These are phyloP conservation scores for Aramus guarauna DNA, from an alignment of 2,113 vertebrate species.

Conservation along the genomic window DNA sequence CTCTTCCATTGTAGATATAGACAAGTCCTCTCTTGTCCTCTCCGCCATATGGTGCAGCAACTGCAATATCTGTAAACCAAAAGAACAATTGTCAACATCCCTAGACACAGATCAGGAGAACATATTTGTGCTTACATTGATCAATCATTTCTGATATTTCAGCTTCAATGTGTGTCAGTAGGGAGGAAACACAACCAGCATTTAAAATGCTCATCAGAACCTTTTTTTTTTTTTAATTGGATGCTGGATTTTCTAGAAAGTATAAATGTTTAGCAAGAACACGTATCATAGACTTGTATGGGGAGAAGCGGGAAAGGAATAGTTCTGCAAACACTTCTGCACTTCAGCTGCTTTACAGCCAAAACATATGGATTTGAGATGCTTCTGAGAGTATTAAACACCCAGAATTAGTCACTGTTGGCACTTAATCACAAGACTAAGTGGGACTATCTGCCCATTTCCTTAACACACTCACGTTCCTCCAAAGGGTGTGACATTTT, in stretches of 20 bases:
- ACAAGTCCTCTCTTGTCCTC: slow-evolving; percentile 82
- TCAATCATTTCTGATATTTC: background rate
- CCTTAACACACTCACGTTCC: background rate
- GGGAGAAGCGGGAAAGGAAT: background rate
- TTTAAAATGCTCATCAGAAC: background rate
- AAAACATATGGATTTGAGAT: background rate
- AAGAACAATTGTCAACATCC: background rate
- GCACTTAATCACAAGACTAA: background rate
- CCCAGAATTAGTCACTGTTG: background rate
- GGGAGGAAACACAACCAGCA: background rate
- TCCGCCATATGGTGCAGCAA: slow-evolving; percentile 92
- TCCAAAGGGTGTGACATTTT: background rate
- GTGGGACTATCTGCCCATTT: background rate
- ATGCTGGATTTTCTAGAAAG: background rate
- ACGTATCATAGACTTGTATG: background rate
- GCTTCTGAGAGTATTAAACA: background rate
- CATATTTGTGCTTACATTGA: background rate
- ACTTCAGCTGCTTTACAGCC: background rate
- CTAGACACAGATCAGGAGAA: background rate
- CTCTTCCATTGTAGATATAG: slow-evolving; percentile 93
- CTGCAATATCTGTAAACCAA: slow-evolving; percentile 82
- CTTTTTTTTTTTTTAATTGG: too few relatives aligned
- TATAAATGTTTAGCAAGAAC: background rate
- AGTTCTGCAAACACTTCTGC: background rate
- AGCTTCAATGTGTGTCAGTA: background rate